Conservation (phyloP, 1,140 invertebrate species). For the Venturia canescens region DNA sequence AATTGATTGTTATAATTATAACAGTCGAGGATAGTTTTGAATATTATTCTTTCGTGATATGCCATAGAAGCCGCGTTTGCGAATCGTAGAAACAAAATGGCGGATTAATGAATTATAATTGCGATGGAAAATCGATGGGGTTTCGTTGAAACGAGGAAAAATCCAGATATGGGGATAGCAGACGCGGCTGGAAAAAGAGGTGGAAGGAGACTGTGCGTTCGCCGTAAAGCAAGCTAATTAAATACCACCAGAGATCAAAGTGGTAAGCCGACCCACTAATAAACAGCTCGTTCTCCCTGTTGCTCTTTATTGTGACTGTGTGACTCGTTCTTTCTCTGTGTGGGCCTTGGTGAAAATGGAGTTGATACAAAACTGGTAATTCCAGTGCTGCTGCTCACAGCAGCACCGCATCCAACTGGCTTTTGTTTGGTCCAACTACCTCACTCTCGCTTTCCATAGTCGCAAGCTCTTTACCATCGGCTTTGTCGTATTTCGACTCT, state of each 20-base stretch:
- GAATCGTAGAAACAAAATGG: not conserved
- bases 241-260: constrained; percentile 47
- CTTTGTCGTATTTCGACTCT: constrained; percentile 41
- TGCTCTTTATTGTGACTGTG: not conserved
- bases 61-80: not conserved
- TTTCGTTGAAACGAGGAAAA: constrained; percentile 20
- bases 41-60: not conserved
- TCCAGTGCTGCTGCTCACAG: constrained; percentile 3
- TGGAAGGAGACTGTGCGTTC: constrained; percentile 10
- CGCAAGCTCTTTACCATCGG: not conserved
- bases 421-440: constrained; percentile 16
- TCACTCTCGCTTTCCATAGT: constrained; percentile 25
- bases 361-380: constrained; percentile 45
- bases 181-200: not conserved
- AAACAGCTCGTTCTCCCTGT: constrained; percentile 36
- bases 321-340: not conserved
- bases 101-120: constrained; percentile 6
- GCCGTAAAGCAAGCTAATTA: constrained; percentile 47
- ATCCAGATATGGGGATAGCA: not conserved
- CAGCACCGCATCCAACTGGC: constrained; percentile 17
- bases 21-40: too few species aligned
- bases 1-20: too few species aligned
- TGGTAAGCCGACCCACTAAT: constrained; percentile 42
- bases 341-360: not conserved
- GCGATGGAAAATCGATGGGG: not conserved